Base-by-base conservation (phyloP, 2,888 invertebrate genomes). In the Cephalotes varians region DNA sequence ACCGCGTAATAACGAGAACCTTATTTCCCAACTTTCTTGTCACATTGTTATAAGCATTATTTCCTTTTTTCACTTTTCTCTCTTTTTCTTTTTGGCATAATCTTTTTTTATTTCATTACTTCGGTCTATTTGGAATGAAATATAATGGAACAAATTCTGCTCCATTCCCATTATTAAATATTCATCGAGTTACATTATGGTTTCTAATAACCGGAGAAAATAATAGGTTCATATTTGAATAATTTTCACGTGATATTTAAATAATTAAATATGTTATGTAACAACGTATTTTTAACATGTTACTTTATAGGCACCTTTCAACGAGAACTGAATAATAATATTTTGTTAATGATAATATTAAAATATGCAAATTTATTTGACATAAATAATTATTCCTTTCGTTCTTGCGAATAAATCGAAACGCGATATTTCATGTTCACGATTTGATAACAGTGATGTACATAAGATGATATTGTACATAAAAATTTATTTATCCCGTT, bases 11-110 rank as follows among this genome's bases (percentile, higher is more conserved):
- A 64, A 76, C 65, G 40, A 65, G 54, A 65, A 54, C 54, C 65
- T 76, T 65, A 65, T 65, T n/a, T 64, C 7, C 60, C 21, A 44
- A 31, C 10, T 60, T 65, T 76, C 31, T 76, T 10, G 7, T 28
- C 21, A 2, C 15, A 54, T 28, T 37, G n/a, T 54, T 18, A 15
- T n/a, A 21, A 5, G n/a, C 10, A 49, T 54, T 1, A 31, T 31
- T 31, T 71, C 4, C 15, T 28, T 21, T 31, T 21, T 34, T n/a
- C n/a, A 1, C 4, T 21, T 62, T 21, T 21, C n/a, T 12, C 6
- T 15, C 2, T 21, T 4, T 51, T 4, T 49, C 3, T 69, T 21
- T 15, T n/a, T 5, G 15, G 25, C 10, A 12, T 40, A 47, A 10
- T 54, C 10, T 37, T 21, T n/a, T 60, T 51, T 34, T 4, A 12